A percentile compares a stretch with the other conserved stretches of the same genome.
phyloP scores from a whole-genome alignment of 2,113 vertebrate species.

The Chrysemys picta region DNA sequence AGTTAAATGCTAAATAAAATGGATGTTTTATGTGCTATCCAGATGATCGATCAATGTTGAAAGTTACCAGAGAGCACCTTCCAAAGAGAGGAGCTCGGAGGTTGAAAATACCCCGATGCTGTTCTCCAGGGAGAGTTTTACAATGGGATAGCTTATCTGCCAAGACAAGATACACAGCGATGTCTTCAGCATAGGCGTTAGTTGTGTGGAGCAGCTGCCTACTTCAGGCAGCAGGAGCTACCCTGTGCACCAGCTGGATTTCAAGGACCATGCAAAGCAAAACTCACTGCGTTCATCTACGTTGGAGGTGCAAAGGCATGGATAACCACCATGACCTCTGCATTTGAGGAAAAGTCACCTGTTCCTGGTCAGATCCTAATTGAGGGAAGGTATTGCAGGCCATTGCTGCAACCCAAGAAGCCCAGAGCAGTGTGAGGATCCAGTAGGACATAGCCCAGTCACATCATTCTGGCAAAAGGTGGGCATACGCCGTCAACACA shows the following conservation, averaged over 20 bases:
- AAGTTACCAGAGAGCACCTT: background rate
- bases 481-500: background rate
- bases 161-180: background rate
- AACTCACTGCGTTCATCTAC: background rate
- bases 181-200: background rate
- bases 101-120: background rate
- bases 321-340: background rate
- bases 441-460: background rate
- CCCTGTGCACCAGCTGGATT: background rate
- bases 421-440: background rate
- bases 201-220: background rate
- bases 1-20: accelerated
- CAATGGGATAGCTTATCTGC: background rate
- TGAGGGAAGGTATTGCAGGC: background rate
- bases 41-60: accelerated
- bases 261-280: accelerated
- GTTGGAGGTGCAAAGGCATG: background rate
- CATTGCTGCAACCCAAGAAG: background rate
- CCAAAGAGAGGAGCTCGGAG: background rate
- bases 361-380: background rate
- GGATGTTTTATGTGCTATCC: background rate
- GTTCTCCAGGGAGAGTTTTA: background rate
- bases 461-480: background rate
- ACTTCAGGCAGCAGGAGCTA: background rate
- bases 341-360: background rate